Percentiles rank a stretch among this genome's conserved stretches.
phyloP scores from a whole-genome alignment of 2,113 vertebrate species.

The Halcyon senegalensis region DNA sequence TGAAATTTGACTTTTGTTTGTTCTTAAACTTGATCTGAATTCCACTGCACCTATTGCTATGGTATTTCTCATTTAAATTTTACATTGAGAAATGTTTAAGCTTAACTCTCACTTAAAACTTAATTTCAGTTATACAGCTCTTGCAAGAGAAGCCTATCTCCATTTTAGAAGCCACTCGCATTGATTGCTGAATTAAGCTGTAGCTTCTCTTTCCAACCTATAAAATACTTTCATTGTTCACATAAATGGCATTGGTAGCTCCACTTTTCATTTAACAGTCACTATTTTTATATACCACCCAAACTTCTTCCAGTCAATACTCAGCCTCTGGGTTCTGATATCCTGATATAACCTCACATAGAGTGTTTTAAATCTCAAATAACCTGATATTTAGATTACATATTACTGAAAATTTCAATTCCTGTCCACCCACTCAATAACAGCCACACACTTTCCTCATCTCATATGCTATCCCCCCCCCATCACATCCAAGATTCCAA shows the following conservation, averaged over 20 bases:
- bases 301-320: background rate
- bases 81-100: background rate
- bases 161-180: background rate
- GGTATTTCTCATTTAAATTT: background rate
- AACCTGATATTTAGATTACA: background rate
- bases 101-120: background rate
- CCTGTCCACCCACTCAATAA: background rate
- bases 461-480: background rate
- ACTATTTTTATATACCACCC: background rate
- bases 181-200: background rate
- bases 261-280: background rate
- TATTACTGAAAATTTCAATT: background rate
- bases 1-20: background rate
- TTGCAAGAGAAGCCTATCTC: background rate
- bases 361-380: background rate
- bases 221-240: background rate
- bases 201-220: background rate
- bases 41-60: background rate
- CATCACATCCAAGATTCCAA: background rate
- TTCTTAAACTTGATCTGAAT: background rate
- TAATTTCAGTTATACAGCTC: background rate
- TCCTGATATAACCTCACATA: background rate
- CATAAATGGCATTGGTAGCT: background rate
- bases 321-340: background rate
- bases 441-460: background rate